phyloP scores from a whole-genome alignment of 2,113 vertebrate genomes.

The Cebidichthys violaceus region DNA sequence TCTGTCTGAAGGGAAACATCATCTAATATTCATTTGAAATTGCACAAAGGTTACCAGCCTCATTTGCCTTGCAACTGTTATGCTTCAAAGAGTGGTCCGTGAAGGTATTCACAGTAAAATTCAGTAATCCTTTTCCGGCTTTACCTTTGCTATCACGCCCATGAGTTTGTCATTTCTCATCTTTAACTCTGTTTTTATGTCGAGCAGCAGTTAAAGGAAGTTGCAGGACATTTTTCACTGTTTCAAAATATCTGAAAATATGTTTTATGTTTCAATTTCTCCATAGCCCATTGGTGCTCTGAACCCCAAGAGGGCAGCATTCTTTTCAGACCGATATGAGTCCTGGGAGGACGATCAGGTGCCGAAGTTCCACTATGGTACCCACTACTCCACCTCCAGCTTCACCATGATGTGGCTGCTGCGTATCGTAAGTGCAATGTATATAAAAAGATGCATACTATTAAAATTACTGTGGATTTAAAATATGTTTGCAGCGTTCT shows the following conservation, averaged over 20 bases:
- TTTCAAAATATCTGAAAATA: background rate
- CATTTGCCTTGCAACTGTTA: conserved; percentile 59
- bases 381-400: conserved; percentile 97
- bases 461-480: background rate
- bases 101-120: conserved; percentile 38
- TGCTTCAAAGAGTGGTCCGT: conserved; percentile 31
- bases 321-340: conserved; percentile 94
- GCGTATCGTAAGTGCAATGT: conserved; percentile 89
- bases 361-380: conserved; percentile 98
- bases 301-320: conserved; percentile 97
- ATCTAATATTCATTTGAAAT: conserved; percentile 85
- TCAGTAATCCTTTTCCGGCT: background rate
- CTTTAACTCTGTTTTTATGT: conserved; percentile 21
- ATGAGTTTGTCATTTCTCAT: background rate
- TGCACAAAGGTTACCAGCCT: conserved; percentile 73
- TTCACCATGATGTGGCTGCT: conserved; percentile 96
- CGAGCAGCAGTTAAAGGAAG: background rate
- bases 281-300: conserved; percentile 93
- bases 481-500: background rate
- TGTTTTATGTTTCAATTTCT: conserved; percentile 19
- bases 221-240: background rate
- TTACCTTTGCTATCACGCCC: background rate
- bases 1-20: conserved; percentile 81
- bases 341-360: conserved; percentile 98
- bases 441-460: fast-evolving